A percentile compares a stretch with the other conserved stretches of the same genome.
Evolutionary conservation across 2,888 invertebrate genomes (phyloP).

Genomic region (Bellardia pandia): DNA sequence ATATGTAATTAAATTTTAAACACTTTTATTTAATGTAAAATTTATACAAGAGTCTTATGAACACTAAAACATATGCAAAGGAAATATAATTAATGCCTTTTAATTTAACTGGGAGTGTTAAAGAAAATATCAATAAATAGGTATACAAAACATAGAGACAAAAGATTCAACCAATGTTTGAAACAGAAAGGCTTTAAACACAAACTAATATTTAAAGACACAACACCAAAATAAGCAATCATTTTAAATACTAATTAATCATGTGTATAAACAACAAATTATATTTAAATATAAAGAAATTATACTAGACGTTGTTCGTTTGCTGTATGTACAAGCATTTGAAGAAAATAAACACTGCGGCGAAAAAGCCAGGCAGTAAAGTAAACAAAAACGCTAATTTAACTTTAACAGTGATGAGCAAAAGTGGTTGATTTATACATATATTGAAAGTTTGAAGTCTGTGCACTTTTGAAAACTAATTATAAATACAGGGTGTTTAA

Average conservation of each 20-base stretch:
- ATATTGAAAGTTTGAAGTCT: neutral
- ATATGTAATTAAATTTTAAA: conserved; percentile 17
- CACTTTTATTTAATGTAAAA: conserved; percentile 7
- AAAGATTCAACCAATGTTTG: neutral
- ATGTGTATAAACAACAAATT: neutral
- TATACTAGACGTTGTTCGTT: neutral
- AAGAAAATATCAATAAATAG: neutral
- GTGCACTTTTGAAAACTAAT: no score
- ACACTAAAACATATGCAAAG: neutral
- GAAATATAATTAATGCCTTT: conserved; percentile 11
- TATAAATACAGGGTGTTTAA: no score
- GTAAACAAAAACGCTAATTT: neutral
- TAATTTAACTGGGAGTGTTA: neutral
- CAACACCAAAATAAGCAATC: neutral
- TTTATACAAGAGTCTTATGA: neutral
- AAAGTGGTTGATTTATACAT: no score
- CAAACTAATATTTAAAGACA: neutral
- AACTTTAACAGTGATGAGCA: neutral
- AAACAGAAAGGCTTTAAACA: neutral
- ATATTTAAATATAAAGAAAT: neutral
- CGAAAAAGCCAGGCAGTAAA: neutral
- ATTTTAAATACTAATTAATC: conserved; percentile 5
- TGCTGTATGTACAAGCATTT: neutral
- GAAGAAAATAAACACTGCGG: neutral
- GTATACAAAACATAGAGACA: neutral